phyloP scores from a whole-genome alignment of 2,888 invertebrate species.

The Macrophya alboannulata region DNA sequence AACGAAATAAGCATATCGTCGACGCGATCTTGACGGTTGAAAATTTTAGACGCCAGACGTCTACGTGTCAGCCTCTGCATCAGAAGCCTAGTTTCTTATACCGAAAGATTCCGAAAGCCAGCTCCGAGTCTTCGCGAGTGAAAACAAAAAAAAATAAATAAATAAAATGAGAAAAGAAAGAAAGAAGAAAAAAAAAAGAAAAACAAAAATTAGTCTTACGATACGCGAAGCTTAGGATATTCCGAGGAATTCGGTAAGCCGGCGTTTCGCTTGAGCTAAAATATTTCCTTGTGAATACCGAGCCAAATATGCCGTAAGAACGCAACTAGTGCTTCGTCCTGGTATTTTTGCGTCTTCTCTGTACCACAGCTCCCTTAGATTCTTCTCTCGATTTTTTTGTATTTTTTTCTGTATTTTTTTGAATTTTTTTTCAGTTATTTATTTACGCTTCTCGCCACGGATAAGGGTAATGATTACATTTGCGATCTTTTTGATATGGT shows the following conservation, averaged over 20 bases:
- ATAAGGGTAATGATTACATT: not conserved
- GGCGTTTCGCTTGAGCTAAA: conserved; percentile 56
- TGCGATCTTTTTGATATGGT: not conserved
- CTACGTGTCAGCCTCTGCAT: not conserved
- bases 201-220: conserved; percentile 10
- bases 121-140: not conserved
- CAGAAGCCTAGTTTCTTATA: not conserved
- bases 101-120: not conserved
- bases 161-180: not conserved
- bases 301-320: conserved; percentile 76
- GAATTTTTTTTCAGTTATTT: not conserved
- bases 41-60: conserved; percentile 1
- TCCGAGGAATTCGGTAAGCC: conserved; percentile 39
- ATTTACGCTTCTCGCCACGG: not conserved
- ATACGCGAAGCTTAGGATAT: conserved; percentile 20
- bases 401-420: not conserved
- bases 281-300: conserved; percentile 68
- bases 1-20: not conserved
- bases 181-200: not conserved
- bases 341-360: conserved; percentile 72
- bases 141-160: not conserved
- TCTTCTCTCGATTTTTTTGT: not conserved
- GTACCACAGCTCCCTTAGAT: conserved; percentile 40
- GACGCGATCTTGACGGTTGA: not conserved
- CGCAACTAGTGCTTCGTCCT: conserved; percentile 66